These are phyloP conservation scores for Scelioninae gen. 2 DNA, from an alignment of 2,888 invertebrate genomes.

Conservation along the genomic window DNA sequence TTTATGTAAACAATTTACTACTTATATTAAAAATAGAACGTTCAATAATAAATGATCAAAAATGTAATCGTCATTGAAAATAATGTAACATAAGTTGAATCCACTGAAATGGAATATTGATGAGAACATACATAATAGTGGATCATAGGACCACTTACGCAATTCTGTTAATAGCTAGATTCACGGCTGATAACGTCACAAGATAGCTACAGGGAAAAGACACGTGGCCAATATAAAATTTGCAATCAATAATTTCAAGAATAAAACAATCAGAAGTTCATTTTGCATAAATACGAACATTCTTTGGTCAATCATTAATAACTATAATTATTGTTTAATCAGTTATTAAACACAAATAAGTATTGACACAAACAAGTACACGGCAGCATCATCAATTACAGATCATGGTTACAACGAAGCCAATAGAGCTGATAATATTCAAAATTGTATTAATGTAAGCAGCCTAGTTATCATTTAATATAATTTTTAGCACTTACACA, in stretches of 20 bases:
- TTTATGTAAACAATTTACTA: slow-evolving; percentile 18
- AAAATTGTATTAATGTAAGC: slow-evolving; percentile 51
- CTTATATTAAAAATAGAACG: slow-evolving; percentile 66
- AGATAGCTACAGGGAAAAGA: slow-evolving; percentile 86
- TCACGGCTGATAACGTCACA: slow-evolving; percentile 94
- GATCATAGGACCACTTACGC: slow-evolving; percentile 84
- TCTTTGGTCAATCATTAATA: slow-evolving; percentile 14
- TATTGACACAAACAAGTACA: slow-evolving; percentile 52
- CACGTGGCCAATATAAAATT: slow-evolving; percentile 70
- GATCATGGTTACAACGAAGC: slow-evolving; percentile 57
- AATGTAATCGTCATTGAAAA: slow-evolving; percentile 12
- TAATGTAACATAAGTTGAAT: slow-evolving; percentile 63
- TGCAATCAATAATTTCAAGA: slow-evolving; percentile 53
- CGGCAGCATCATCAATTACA: slow-evolving; percentile 57
- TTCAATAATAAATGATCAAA: slow-evolving; percentile 24
- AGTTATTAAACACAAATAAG: slow-evolving; percentile 58
- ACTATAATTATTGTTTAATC: slow-evolving; percentile 61
- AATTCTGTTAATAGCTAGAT: slow-evolving; percentile 93
- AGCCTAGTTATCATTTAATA: slow-evolving; percentile 54
- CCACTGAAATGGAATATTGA: slow-evolving; percentile 61
- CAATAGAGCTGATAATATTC: slow-evolving; percentile 54
- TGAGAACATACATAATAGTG: slow-evolving; percentile 72
- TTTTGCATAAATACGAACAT: slow-evolving; percentile 25
- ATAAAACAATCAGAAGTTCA: slow-evolving; percentile 36
- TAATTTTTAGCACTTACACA: slow-evolving; percentile 52